Percentiles rank a stretch among this genome's conserved stretches.
These are phyloP conservation scores for Stenichneumon culpator DNA, from an alignment of 2,888 invertebrate genomes.

Conservation along the genomic window DNA sequence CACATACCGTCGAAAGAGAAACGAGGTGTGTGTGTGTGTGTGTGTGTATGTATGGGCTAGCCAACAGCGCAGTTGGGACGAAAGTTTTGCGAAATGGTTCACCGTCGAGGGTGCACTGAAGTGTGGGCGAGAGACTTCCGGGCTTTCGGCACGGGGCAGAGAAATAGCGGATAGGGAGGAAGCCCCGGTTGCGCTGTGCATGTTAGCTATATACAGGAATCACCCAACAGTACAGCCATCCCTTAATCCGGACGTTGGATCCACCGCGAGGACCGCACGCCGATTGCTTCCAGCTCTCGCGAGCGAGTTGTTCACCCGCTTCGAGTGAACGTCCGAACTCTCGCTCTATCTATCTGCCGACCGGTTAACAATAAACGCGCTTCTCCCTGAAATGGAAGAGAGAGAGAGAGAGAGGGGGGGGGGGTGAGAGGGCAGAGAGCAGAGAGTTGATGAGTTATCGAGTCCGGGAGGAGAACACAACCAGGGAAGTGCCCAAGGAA, in stretches of 20 bases:
- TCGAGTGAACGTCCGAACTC: slow-evolving; percentile 43
- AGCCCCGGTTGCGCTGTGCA: neutral
- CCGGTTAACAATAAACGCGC: slow-evolving; percentile 58
- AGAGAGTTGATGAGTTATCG: slow-evolving; percentile 66
- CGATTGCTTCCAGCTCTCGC: slow-evolving; percentile 28
- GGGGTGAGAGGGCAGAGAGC: slow-evolving; percentile 4
- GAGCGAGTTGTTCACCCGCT: slow-evolving; percentile 47
- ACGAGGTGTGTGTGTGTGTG: neutral
- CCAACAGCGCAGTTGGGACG: slow-evolving; percentile 41
- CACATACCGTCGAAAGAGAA: slow-evolving; percentile 12
- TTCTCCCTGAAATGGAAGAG: neutral
- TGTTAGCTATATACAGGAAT: neutral
- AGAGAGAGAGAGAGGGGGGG: too few relatives aligned
- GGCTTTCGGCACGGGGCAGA: slow-evolving; percentile 41
- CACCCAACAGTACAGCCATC: slow-evolving; percentile 58
- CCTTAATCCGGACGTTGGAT: slow-evolving; percentile 61
- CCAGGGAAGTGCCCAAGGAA: slow-evolving; percentile 35
- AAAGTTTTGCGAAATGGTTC: slow-evolving; percentile 63
- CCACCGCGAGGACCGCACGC: slow-evolving; percentile 45
- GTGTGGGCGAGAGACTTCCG: slow-evolving; percentile 60
- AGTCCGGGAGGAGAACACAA: slow-evolving; percentile 49
- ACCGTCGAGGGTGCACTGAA: slow-evolving; percentile 47
- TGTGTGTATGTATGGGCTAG: neutral
- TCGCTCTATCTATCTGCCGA: slow-evolving; percentile 13
- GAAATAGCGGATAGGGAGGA: neutral